These are phyloP conservation scores for Philereme transversata DNA, from an alignment of 2,888 invertebrate species.

Conservation along the genomic window DNA sequence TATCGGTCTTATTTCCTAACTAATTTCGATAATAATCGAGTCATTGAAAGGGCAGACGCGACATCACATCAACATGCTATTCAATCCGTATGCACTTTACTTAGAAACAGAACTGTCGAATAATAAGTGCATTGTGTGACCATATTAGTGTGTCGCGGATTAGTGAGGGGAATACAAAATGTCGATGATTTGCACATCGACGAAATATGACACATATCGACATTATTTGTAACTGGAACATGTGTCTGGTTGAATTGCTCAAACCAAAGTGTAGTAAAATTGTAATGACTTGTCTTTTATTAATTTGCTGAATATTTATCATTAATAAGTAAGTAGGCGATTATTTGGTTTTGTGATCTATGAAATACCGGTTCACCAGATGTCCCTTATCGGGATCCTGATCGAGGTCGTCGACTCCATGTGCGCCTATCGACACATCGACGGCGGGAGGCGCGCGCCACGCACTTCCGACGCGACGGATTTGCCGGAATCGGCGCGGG, in stretches of 20 bases:
- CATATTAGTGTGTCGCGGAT: slow-evolving; percentile 75
- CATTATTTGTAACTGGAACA: slow-evolving; percentile 23
- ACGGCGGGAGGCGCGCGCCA: slow-evolving; percentile 71
- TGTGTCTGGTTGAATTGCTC: slow-evolving; percentile 1
- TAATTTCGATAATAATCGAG: slow-evolving; percentile 50
- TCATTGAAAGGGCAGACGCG: slow-evolving; percentile 74
- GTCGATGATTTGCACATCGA: slow-evolving; percentile 67
- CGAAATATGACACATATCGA: slow-evolving; percentile 34
- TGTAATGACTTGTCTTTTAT: too few relatives aligned
- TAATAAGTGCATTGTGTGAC: slow-evolving; percentile 82
- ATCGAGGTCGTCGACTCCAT: slow-evolving; percentile 77
- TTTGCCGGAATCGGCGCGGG: slow-evolving; percentile 83
- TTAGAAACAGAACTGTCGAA: slow-evolving; percentile 81
- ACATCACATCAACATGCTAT: slow-evolving; percentile 67
- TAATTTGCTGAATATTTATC: too few relatives aligned
- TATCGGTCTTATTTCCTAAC: slow-evolving; percentile 35
- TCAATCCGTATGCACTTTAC: slow-evolving; percentile 78
- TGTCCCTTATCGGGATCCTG: slow-evolving; percentile 69
- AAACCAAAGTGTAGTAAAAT: too few relatives aligned
- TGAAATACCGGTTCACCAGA: slow-evolving; percentile 65
- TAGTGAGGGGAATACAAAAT: slow-evolving; percentile 80
- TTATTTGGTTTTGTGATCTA: slow-evolving; percentile 53
- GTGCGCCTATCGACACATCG: slow-evolving; percentile 77
- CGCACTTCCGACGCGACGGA: slow-evolving; percentile 83
- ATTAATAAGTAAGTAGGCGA: not conserved